Base-by-base conservation (phyloP, 2,113 vertebrate genomes). In the Ploceus nigricollis region DNA sequence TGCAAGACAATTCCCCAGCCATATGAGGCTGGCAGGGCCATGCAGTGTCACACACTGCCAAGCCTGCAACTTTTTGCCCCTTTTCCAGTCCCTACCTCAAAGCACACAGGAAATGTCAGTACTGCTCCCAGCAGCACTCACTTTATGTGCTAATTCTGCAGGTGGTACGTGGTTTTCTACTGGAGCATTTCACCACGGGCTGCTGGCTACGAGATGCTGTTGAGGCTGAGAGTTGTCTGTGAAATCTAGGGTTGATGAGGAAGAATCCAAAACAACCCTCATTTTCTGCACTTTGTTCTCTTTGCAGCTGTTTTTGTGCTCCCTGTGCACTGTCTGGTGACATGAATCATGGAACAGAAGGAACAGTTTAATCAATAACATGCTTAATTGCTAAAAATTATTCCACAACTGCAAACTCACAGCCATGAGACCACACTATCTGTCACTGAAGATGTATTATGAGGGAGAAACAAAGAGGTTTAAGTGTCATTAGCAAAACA, bases 321-420 rank as follows among this genome's bases (percentile, higher is more conserved):
- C 70, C 30, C 25, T 4, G 0, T 47, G 56, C 18, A 53, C 35
- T 82, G 68, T 35, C 79, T 85, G 78, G 48, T 87, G 77, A 87
- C 80, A 92, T 51, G 76, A 94, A 86, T 86, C 75, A 92, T 18
- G 48, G 64, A 94, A 77, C 66, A 93, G 90, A 88, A 94, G 85
- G 50, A 95, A 77, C 13, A 75, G 28, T 87, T 96, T 94, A 94
- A 93, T 94, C 94, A 95, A 73, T 93, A 92, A 76, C 5, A 22
- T 75, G n/a, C 84, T 90, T 95, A 97, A 96, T 93, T 96, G 82
- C 68, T 95, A 83, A 94, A 94, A 96, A 90, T 71, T 88, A 75
- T 56, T 92, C 82, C 79, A 76, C 63, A 65, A 17, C 31, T 4
- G 0, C 82, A 93, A 82, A 79, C 44, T 60, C 53, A 58, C 6